Conservation (phyloP, 1,140 invertebrate genomes). For the Ips nitidus region DNA sequence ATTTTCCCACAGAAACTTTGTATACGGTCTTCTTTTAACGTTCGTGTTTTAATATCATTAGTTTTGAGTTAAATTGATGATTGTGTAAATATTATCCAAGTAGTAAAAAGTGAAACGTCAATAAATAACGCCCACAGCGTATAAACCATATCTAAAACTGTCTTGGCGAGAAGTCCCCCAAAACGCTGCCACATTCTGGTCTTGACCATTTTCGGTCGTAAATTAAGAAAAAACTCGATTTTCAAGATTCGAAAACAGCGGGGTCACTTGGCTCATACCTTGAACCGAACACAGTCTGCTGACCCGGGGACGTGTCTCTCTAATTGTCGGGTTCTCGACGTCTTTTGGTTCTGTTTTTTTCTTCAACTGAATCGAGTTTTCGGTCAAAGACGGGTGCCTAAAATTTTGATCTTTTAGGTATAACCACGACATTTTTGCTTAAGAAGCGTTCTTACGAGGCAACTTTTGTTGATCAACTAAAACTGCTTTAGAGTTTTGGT, state of each 20-base stretch:
- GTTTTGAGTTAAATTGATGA: no score
- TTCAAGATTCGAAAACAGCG: conserved; percentile 23
- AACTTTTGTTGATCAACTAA: no score
- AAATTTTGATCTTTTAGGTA: no score
- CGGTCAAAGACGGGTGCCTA: no score
- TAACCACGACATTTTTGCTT: no score
- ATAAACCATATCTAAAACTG: no score
- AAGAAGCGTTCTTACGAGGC: no score
- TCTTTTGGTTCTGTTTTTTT: not conserved
- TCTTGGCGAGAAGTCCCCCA: no score
- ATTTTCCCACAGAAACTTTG: conserved; percentile 9
- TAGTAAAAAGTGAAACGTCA: not conserved
- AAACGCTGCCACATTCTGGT: conserved; percentile 9
- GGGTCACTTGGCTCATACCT: conserved; percentile 20
- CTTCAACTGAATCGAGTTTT: no score
- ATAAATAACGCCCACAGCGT: not conserved
- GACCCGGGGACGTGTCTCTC: conserved; percentile 19
- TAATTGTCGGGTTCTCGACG: conserved; percentile 11
- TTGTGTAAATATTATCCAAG: no score
- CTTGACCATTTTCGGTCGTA: conserved; percentile 21
- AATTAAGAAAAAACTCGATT: conserved; percentile 26
- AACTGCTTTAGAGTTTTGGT: no score
- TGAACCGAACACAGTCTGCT: conserved; percentile 22
- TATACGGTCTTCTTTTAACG: not conserved
- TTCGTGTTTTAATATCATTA: no score